A percentile compares a stretch with the other conserved stretches of the same genome.
phyloP scores from a whole-genome alignment of 2,797 vertebrate species.

The Propithecus perrieri region DNA sequence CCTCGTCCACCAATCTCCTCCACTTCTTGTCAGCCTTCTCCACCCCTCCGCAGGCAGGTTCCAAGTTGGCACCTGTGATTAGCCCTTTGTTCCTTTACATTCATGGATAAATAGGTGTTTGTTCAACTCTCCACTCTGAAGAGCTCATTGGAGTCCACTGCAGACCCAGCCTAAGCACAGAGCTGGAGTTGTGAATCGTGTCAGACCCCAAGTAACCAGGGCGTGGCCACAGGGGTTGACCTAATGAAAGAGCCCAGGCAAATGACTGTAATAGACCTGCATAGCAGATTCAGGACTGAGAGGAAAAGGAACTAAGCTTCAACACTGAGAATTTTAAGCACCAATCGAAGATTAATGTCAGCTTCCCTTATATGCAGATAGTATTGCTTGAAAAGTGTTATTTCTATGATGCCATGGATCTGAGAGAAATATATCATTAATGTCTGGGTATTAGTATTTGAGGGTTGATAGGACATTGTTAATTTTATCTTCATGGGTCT shows the following conservation, averaged over 20 bases:
- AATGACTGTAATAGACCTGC: neutral
- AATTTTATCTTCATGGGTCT: neutral
- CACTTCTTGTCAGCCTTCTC: neutral
- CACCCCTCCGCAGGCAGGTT: neutral
- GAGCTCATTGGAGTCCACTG: neutral
- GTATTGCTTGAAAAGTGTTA: neutral
- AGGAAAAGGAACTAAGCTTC: neutral
- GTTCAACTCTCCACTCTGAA: neutral
- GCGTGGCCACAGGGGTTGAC: neutral
- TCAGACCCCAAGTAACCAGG: neutral
- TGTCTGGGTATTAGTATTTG: neutral
- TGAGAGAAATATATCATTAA: neutral
- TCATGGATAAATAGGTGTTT: neutral
- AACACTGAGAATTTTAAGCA: slow-evolving; percentile 3
- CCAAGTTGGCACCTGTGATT: neutral
- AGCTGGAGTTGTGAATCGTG: neutral
- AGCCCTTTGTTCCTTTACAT: neutral
- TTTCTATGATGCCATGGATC: slow-evolving; percentile 22
- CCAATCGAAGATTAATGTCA: neutral
- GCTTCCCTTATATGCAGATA: neutral
- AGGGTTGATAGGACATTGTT: neutral
- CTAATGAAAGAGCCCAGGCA: neutral
- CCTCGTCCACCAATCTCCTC: neutral
- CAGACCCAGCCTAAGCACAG: neutral
- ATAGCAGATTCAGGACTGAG: neutral